A percentile compares a stretch with the other conserved stretches of the same genome.
Conservation (phyloP, 2,113 vertebrate genomes). For the Dicaeum eximium region DNA sequence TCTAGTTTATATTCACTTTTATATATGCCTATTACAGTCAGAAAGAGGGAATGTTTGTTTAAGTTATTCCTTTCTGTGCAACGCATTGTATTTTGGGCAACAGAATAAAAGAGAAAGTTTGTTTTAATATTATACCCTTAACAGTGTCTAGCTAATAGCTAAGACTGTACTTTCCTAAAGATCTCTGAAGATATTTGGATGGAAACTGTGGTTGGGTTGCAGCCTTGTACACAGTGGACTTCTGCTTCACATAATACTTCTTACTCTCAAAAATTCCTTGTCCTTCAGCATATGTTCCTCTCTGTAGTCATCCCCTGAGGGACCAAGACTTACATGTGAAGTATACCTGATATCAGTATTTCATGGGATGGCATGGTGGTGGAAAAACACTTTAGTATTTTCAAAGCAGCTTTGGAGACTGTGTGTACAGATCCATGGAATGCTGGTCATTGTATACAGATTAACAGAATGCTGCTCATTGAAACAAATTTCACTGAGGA, state of each 20-base stretch:
- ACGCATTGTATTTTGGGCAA: not conserved
- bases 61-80: not conserved
- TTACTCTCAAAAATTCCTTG: not conserved
- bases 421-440: not conserved
- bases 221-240: not conserved
- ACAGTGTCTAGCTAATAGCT: not conserved
- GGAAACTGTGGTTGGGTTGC: not conserved
- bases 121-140: not conserved
- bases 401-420: not conserved
- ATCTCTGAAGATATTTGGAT: not conserved
- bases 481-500: not conserved
- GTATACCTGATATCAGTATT: not conserved
- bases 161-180: not conserved
- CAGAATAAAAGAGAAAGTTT: not conserved
- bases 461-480: not conserved
- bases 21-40: not conserved
- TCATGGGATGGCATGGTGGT: not conserved
- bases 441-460: not conserved
- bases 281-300: not conserved
- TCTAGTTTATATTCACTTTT: slow-evolving; percentile 15
- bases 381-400: not conserved
- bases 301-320: not conserved
- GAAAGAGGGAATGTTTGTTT: not conserved
- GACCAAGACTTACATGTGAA: not conserved
- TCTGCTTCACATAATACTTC: not conserved